A percentile compares a stretch with the other conserved stretches of the same genome.
Conservation (phyloP, 2,113 vertebrate species). For the Crotalus helleri region DNA sequence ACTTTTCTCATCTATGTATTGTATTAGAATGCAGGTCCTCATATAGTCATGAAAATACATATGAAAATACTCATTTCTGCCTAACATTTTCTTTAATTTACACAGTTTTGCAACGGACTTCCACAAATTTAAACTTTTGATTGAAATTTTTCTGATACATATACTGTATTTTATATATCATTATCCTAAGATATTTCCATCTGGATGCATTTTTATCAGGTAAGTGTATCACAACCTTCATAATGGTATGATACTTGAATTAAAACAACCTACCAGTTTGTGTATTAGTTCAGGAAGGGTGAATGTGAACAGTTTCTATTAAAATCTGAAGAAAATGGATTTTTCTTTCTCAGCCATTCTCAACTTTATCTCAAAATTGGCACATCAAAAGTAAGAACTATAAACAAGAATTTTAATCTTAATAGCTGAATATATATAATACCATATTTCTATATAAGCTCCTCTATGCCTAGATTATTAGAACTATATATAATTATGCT, state of each 20-base stretch:
- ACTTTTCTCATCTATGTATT: not conserved
- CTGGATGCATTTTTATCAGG: not conserved
- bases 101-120: not conserved
- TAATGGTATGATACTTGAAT: not conserved
- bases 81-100: not conserved
- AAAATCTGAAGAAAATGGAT: not conserved
- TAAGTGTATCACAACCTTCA: not conserved
- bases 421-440: not conserved
- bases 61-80: not conserved
- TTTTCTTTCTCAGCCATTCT: not conserved
- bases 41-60: not conserved
- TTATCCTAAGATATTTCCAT: not conserved
- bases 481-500: not conserved
- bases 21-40: not conserved
- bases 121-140: not conserved
- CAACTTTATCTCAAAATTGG: not conserved
- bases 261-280: not conserved
- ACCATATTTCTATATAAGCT: not conserved
- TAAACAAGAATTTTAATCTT: not conserved
- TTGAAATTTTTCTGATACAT: not conserved
- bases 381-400: not conserved
- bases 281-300: not conserved
- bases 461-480: not conserved
- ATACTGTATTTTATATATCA: not conserved
- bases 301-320: not conserved